Evolutionary conservation across 2,888 invertebrate species (phyloP).

Genomic region (Lepetodrilus schrolli): DNA sequence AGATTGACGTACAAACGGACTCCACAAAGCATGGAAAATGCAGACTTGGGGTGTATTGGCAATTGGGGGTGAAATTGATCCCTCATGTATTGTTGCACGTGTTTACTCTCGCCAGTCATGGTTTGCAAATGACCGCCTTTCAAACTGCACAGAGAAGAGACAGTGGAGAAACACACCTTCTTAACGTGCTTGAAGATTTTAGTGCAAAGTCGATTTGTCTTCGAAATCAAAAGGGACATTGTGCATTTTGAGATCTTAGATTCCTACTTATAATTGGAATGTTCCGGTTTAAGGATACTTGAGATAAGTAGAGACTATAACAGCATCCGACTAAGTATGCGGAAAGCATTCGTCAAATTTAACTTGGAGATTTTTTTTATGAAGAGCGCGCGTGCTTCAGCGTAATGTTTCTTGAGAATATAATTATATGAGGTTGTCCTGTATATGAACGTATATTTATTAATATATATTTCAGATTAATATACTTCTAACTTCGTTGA

Average conservation of each 20-base stretch:
- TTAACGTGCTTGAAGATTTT: neutral
- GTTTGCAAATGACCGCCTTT: neutral
- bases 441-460: too few relatives aligned
- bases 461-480: too few relatives aligned
- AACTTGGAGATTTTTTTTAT: too few relatives aligned
- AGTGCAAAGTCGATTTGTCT: neutral
- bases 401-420: too few relatives aligned
- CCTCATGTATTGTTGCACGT: neutral
- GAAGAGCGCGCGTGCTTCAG: too few relatives aligned
- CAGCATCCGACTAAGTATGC: too few relatives aligned
- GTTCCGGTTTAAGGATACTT: too few relatives aligned
- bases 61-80: slow-evolving; percentile 19
- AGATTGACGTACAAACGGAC: neutral
- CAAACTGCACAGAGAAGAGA: neutral
- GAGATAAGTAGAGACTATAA: too few relatives aligned
- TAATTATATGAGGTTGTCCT: too few relatives aligned
- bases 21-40: neutral
- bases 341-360: too few relatives aligned
- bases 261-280: too few relatives aligned
- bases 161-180: neutral
- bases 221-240: neutral
- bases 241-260: neutral
- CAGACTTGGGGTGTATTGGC: neutral
- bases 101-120: neutral
- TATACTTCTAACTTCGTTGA: too few relatives aligned